A percentile compares a stretch with the other conserved stretches of the same genome.
phyloP scores from a whole-genome alignment of 1,140 invertebrate genomes.

The Globodera ellingtonae region DNA sequence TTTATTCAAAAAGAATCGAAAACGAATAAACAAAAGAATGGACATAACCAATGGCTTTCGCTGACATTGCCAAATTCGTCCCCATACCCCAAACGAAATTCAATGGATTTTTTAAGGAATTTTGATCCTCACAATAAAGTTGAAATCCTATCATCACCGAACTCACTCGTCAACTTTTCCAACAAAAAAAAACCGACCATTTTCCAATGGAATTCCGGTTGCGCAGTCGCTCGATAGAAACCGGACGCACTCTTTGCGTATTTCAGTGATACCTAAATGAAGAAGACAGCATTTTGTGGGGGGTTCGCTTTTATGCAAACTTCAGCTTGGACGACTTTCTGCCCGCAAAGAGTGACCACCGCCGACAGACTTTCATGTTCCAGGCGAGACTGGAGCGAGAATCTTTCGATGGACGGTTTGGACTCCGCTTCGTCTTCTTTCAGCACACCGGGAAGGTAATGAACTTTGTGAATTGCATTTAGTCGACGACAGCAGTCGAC shows the following conservation, averaged over 20 bases:
- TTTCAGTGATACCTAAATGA: slow-evolving; percentile 29
- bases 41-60: no score
- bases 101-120: no score
- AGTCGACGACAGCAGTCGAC: slow-evolving; percentile 30
- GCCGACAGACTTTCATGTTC: slow-evolving; percentile 32
- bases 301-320: slow-evolving; percentile 27
- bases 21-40: no score
- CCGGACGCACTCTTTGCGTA: slow-evolving; percentile 39
- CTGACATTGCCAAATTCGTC: no score
- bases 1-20: no score
- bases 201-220: slow-evolving; percentile 45
- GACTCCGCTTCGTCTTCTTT: slow-evolving; percentile 6
- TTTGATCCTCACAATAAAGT: no score
- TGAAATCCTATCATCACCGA: no score
- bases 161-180: no score
- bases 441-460: background rate
- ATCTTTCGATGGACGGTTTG: slow-evolving; percentile 34
- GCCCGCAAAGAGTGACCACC: slow-evolving; percentile 16
- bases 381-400: slow-evolving; percentile 16
- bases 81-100: no score
- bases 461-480: slow-evolving; percentile 26
- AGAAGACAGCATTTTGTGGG: background rate
- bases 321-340: slow-evolving; percentile 33
- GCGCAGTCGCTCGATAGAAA: slow-evolving; percentile 39
- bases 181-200: slow-evolving; percentile 3